Evolutionary conservation across 2,888 invertebrate genomes (phyloP), one percentile per base, ranked within the genome.

Genomic region (Drosophila differens): DNA sequence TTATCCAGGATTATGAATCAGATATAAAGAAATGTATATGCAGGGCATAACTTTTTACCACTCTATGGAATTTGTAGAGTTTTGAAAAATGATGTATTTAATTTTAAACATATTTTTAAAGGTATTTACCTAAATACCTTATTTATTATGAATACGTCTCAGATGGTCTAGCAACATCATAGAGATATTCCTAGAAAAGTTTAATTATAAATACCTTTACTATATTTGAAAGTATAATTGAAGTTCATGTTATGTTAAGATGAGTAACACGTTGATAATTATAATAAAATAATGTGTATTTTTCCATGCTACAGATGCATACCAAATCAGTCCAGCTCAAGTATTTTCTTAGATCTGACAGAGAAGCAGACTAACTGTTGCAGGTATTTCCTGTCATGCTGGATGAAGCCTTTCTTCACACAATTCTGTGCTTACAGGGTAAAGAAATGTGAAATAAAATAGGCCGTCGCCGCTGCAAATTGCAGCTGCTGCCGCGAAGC

Each of bases 391-490:
- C 12, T 30, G n/a, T 32, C 6, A 35, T 12, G 19, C 22, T 22
- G 9, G 4, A 25, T 25, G 25, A 25, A 55, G 25, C 35, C 32
- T 0, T 12, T 1, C 19, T 10, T 19, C 19, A 16, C 3, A 7
- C 6, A 16, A 12, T 30, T 37, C 3, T 6, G 14, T 7, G 12
- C 5, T 6, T 53, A 80, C 51, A 80, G 81, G 73, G 81, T 81
- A 66, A 62, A 22, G 19, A 57, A 47, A 80, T 78, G 85, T 77
- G 82, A 89, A 71, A 81, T 70, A 58, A 89, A 89, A 85, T 85
- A 85, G 89, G 89, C 70, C 68, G 82, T 12, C 2, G 57, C 30
- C 28, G 10, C 9, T 16, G 30, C n/a, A 41, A 30, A 57, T 14
- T n/a, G 12, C 62, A 55, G 59, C 59, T 54, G 74, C 57, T 70